These are phyloP conservation scores for Apamea epomidion DNA, from an alignment of 2,888 invertebrate genomes.

Conservation along the genomic window DNA sequence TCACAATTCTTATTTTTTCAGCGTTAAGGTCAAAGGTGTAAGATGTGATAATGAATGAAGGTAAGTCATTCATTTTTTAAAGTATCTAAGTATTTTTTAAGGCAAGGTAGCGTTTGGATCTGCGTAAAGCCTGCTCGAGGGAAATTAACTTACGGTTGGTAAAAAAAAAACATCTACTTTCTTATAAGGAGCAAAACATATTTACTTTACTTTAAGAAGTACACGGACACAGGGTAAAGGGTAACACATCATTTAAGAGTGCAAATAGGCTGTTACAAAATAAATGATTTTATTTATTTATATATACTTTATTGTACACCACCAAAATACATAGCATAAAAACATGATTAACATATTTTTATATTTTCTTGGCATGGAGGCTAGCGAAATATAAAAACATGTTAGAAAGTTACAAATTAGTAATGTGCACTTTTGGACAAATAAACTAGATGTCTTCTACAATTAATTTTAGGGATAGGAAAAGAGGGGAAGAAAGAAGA, in stretches of 20 bases:
- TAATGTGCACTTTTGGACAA: neutral
- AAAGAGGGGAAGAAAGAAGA: neutral
- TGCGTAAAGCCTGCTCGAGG: neutral
- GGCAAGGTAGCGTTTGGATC: neutral
- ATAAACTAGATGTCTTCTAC: neutral
- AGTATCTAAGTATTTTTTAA: constrained; percentile 3
- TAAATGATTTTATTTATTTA: too few species aligned
- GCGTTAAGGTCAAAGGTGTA: neutral
- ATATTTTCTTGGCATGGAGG: neutral
- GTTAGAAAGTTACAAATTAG: neutral
- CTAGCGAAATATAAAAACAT: too few species aligned
- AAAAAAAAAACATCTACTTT: neutral
- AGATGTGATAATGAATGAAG: constrained; percentile 10
- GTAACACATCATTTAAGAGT: neutral
- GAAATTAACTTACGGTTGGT: neutral
- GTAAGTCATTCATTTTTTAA: neutral
- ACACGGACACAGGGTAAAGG: neutral
- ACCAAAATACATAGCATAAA: too few species aligned
- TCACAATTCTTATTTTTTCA: constrained; percentile 6
- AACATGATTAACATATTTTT: neutral
- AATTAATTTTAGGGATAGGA: neutral
- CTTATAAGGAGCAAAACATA: neutral
- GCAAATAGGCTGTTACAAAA: neutral
- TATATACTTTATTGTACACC: too few species aligned
- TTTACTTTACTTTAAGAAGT: neutral